phyloP scores from a whole-genome alignment of 2,888 invertebrate species.

The Acanthosepion lycidas region DNA sequence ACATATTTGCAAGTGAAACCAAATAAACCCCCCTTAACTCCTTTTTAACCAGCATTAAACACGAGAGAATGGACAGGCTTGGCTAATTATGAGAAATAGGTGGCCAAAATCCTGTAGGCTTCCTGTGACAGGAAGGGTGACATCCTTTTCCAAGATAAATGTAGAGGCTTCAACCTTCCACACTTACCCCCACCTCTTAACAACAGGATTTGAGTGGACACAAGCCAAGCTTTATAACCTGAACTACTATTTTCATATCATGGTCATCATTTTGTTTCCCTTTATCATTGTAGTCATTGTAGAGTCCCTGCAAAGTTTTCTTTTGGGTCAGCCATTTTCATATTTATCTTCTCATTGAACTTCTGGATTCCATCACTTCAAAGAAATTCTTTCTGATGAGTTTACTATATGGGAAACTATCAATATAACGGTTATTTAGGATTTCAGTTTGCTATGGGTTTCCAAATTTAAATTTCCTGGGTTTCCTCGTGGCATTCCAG shows the following conservation, averaged over 20 bases:
- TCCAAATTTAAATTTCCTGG: neutral
- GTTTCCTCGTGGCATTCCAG: neutral
- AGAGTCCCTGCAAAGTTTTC: neutral
- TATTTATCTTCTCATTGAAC: neutral
- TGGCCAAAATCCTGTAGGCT: slow-evolving; percentile 11
- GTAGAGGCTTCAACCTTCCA: neutral
- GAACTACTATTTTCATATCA: neutral
- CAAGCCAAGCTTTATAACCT: neutral
- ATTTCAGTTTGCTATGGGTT: neutral
- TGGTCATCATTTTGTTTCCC: neutral
- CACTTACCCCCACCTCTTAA: neutral
- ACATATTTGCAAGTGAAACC: neutral
- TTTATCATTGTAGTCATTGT: neutral
- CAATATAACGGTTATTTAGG: neutral
- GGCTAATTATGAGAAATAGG: neutral
- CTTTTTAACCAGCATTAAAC: neutral
- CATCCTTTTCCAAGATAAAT: slow-evolving; percentile 33
- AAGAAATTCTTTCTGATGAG: neutral
- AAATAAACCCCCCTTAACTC: neutral
- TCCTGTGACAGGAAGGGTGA: slow-evolving; percentile 33
- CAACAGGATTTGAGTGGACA: slow-evolving; percentile 10
- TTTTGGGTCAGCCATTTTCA: neutral
- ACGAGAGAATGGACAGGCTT: neutral
- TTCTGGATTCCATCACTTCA: neutral
- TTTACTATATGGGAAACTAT: neutral